Percentiles rank a stretch among this genome's conserved stretches.
Evolutionary conservation across 1,140 invertebrate species (phyloP).

Genomic region (Leptonema lineaticorne): DNA sequence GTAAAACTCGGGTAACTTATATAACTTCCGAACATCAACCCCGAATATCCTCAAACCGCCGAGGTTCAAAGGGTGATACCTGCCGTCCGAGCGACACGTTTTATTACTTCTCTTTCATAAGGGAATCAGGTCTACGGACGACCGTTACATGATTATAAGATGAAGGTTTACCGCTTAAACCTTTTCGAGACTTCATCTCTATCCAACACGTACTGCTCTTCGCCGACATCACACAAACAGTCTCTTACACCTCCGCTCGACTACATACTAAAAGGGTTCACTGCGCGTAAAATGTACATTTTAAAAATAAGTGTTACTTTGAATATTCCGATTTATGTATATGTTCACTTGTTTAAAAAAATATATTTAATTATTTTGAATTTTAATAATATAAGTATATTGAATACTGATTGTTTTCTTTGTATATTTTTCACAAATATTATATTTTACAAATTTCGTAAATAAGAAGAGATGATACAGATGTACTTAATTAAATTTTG

Average conservation of each 20-base stretch:
- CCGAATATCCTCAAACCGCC: conserved; percentile 25
- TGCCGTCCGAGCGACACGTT: conserved; percentile 40
- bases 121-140: conserved; percentile 22
- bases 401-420: too few relatives aligned
- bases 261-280: too few relatives aligned
- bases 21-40: neutral
- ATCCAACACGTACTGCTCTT: neutral
- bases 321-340: too few relatives aligned
- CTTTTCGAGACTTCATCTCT: conserved; percentile 3
- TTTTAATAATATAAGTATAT: too few relatives aligned
- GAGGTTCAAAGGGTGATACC: conserved; percentile 26
- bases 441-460: neutral
- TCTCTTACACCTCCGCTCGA: too few relatives aligned
- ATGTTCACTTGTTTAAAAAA: too few relatives aligned
- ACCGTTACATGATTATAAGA: conserved; percentile 35
- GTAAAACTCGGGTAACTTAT: conserved; percentile 7
- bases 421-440: too few relatives aligned
- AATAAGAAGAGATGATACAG: neutral
- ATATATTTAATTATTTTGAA: too few relatives aligned
- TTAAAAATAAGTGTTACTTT: too few relatives aligned
- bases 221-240: neutral
- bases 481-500: neutral
- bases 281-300: too few relatives aligned
- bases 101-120: conserved; percentile 37
- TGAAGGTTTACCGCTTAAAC: conserved; percentile 27